A percentile compares a stretch with the other conserved stretches of the same genome.
These are phyloP conservation scores for Dryomyza anilis DNA, from an alignment of 2,888 invertebrate genomes.

Conservation along the genomic window DNA sequence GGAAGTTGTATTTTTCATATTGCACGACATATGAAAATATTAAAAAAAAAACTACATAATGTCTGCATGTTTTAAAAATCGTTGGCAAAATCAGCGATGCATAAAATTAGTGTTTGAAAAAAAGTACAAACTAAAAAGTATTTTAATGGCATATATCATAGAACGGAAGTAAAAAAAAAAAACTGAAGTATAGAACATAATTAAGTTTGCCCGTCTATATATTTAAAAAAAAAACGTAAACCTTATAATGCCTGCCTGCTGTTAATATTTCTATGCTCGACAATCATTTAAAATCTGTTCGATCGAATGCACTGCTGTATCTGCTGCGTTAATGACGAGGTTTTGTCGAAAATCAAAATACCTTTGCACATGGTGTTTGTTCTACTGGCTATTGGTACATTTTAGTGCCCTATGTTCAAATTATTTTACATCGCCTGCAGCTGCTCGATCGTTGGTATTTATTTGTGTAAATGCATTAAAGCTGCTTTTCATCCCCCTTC, in stretches of 20 bases:
- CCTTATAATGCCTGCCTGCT: too few relatives aligned
- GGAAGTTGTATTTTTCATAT: too few relatives aligned
- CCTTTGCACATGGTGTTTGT: constrained; percentile 9
- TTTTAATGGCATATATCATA: not conserved
- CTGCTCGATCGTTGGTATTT: constrained; percentile 22
- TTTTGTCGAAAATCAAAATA: constrained; percentile 20
- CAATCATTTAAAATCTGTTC: not conserved
- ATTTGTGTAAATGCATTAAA: not conserved
- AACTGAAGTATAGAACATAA: not conserved
- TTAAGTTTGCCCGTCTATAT: too few relatives aligned
- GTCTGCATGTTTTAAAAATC: not conserved
- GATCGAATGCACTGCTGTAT: too few relatives aligned
- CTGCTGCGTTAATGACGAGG: too few relatives aligned
- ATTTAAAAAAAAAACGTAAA: too few relatives aligned
- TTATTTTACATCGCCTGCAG: constrained; percentile 16
- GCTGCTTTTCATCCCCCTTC: constrained; percentile 17
- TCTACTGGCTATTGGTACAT: too few relatives aligned
- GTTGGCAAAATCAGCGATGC: constrained; percentile 19
- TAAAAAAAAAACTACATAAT: too few relatives aligned
- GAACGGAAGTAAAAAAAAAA: not conserved
- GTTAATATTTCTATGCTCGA: too few relatives aligned
- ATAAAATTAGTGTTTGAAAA: constrained; percentile 25
- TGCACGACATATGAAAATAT: too few relatives aligned
- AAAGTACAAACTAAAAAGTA: not conserved
- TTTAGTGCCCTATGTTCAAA: not conserved